Evolutionary conservation across 2,113 vertebrate species (phyloP).

Genomic region (Rhipidura dahli): DNA sequence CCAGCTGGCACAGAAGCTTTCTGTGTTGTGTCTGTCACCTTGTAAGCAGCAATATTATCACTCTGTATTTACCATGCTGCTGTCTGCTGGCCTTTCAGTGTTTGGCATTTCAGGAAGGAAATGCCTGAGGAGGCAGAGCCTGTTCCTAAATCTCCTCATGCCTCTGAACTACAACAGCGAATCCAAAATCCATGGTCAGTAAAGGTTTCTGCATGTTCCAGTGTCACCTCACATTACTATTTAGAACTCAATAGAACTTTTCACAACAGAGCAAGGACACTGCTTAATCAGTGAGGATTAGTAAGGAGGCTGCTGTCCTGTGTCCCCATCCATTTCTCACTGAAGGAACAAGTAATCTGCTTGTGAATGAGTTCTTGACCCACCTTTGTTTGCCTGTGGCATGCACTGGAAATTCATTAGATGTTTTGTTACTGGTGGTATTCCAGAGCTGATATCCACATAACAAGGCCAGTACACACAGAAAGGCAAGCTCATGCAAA

Average conservation of each 20-base stretch:
- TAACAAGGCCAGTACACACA: not conserved
- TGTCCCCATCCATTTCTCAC: not conserved
- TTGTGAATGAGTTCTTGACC: not conserved
- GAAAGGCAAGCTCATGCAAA: not conserved
- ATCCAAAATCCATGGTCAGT: not conserved
- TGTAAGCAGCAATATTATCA: not conserved
- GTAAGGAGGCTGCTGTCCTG: not conserved
- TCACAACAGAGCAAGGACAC: not conserved
- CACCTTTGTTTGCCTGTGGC: not conserved
- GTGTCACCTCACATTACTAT: not conserved
- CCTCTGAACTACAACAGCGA: not conserved
- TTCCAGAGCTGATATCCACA: not conserved
- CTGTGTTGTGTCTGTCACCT: not conserved
- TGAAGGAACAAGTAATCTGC: not conserved
- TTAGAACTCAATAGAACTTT: not conserved
- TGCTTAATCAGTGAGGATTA: not conserved
- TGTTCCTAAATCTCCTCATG: not conserved
- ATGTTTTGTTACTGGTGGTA: not conserved
- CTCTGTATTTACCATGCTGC: not conserved
- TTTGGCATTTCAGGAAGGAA: not conserved
- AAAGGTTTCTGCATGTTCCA: not conserved
- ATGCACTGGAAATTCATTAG: not conserved
- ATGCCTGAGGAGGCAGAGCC: not conserved
- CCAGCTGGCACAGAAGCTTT: not conserved
- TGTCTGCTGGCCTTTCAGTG: not conserved